Conservation (phyloP, 2,113 vertebrate species). For the Myiozetetes cayanensis region DNA sequence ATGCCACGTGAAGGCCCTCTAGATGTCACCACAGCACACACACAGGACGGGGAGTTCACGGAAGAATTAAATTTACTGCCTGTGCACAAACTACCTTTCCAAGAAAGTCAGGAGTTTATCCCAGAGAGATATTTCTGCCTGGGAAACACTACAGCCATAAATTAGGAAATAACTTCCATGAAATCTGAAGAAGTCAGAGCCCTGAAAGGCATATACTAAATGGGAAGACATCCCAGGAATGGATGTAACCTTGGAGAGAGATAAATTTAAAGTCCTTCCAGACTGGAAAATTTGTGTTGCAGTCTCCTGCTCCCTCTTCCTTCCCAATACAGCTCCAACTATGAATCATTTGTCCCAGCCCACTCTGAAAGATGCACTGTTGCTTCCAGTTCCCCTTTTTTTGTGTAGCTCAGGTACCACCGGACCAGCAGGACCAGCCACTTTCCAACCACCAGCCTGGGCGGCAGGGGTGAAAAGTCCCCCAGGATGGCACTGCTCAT, state of each 20-base stretch:
- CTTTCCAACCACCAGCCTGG: accelerated
- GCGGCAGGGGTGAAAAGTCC: not conserved
- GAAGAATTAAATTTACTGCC: not conserved
- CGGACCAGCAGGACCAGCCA: not conserved
- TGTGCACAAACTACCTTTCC: not conserved
- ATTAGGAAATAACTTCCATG: not conserved
- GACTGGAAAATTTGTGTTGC: not conserved
- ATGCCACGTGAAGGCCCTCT: not conserved
- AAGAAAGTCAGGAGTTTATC: not conserved
- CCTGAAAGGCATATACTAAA: not conserved
- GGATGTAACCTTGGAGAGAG: not conserved
- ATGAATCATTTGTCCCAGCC: not conserved
- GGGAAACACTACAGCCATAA: not conserved
- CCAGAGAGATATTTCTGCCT: not conserved
- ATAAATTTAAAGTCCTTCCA: not conserved
- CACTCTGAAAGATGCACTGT: not conserved
- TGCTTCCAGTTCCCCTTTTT: not conserved
- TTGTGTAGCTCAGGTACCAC: accelerated
- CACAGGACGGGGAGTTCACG: not conserved
- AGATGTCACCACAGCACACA: accelerated
- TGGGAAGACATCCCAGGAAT: not conserved
- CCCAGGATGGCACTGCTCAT: not conserved
- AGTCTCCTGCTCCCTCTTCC: not conserved
- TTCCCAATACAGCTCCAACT: not conserved
- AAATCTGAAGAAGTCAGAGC: not conserved